A percentile compares a stretch with the other conserved stretches of the same genome.
These are phyloP conservation scores for Tenthredo mesomela DNA, from an alignment of 2,888 invertebrate genomes.

Conservation along the genomic window DNA sequence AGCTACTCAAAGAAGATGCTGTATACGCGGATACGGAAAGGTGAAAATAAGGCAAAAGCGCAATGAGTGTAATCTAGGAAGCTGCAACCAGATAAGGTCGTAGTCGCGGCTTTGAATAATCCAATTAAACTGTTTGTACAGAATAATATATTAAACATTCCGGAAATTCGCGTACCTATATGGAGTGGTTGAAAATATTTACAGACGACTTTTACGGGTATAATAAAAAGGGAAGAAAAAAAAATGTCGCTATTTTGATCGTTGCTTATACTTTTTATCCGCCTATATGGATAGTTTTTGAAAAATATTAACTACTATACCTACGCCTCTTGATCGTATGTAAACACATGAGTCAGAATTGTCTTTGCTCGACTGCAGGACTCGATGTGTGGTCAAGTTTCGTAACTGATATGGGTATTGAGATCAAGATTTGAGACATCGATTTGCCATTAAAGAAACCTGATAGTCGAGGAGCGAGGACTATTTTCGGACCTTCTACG, in stretches of 20 bases:
- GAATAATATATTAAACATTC: neutral
- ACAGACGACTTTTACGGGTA: neutral
- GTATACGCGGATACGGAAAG: neutral
- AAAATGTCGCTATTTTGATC: too few relatives aligned
- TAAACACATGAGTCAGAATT: neutral
- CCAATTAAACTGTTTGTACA: neutral
- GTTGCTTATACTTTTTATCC: too few relatives aligned
- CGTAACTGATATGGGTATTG: constrained; percentile 31
- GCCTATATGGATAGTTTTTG: too few relatives aligned
- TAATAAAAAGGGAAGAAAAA: neutral
- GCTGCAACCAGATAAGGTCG: neutral
- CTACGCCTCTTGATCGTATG: neutral
- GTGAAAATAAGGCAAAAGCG: constrained; percentile 12
- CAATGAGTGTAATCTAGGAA: neutral
- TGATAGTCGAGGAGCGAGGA: constrained; percentile 2
- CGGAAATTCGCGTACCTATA: neutral
- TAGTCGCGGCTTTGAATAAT: neutral
- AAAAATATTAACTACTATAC: too few relatives aligned
- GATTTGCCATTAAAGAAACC: constrained; percentile 25
- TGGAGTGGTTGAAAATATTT: neutral
- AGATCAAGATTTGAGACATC: constrained; percentile 21
- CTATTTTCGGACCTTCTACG: constrained; percentile 34
- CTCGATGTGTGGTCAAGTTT: constrained; percentile 1
- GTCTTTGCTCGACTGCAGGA: neutral
- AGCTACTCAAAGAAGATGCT: constrained; percentile 21